Evolutionary conservation across 2,113 vertebrate genomes (phyloP), one percentile per base, ranked within the genome.

Genomic region (Erinaceus europaeus): DNA sequence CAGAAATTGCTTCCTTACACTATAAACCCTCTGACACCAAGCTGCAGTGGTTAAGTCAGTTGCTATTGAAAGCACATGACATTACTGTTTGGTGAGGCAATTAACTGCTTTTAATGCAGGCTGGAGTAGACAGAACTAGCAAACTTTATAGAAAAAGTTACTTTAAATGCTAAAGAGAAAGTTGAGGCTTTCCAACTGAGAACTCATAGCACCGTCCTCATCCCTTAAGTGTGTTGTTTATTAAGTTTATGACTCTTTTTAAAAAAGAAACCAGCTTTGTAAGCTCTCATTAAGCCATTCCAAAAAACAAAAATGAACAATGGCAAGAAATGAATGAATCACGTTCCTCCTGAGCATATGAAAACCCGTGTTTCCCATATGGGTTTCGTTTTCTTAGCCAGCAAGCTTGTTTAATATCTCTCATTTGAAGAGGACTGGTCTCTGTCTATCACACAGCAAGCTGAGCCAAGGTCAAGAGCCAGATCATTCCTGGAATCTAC

Each of bases 191-290:
- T 48, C 34, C 69, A 50, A 17, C 71, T 71, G 65, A 86, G 88
- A 92, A 55, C 34, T 53, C 52, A 2, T 62, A 79, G 68, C 20
- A 73, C 5, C 53, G 81, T n/a, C 36, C 61, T 64, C 53, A 61
- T 59, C 23, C 71, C 88, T 65, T 55, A 64, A 59, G n/a, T n/a
- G n/a, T n/a, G n/a, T n/a, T 48, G 6, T 86, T 93, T 87, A 73
- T 82, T 75, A 57, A 83, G 50, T 72, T 61, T 50, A 32, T 73
- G 73, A 34, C 90, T 64, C 82, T 88, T 93, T 92, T 88, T 76
- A 73, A 91, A 86, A 42, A 80, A 65, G n/a, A 65, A 44, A 48
- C 57, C n/a, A 91, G 81, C 65, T 53, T 77, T 89, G 42, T 50
- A 78, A 68, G 32, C 8, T 15, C 68, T 79, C 87, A 64, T 65